A percentile compares a stretch with the other conserved stretches of the same genome.
Conservation (phyloP, 2,888 invertebrate genomes). For the Mechanitis messenoides region DNA sequence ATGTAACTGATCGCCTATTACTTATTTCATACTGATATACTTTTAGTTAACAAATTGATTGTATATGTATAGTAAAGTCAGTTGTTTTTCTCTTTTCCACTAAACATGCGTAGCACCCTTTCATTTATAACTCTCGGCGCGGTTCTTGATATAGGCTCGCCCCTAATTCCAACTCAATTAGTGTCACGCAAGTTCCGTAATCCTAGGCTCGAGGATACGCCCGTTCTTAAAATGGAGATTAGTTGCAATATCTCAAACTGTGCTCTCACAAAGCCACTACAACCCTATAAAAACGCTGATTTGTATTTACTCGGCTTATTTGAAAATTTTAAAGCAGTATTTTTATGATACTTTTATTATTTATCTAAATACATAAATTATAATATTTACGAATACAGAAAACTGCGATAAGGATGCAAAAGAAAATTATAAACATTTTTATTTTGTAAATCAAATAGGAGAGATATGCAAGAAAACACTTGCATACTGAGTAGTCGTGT, state of each 20-base stretch:
- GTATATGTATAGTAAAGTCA: background rate
- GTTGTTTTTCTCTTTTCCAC: slow-evolving; percentile 41
- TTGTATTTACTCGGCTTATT: too few relatives aligned
- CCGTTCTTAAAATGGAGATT: slow-evolving; percentile 77
- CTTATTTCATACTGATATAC: too few relatives aligned
- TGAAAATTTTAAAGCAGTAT: background rate
- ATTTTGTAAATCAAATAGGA: slow-evolving; percentile 74
- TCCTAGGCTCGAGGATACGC: slow-evolving; percentile 72
- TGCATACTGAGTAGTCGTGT: slow-evolving; percentile 76
- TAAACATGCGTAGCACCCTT: slow-evolving; percentile 69
- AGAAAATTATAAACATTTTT: slow-evolving; percentile 60
- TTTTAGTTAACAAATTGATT: too few relatives aligned
- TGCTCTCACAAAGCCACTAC: slow-evolving; percentile 62
- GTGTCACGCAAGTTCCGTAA: slow-evolving; percentile 76
- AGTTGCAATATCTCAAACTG: slow-evolving; percentile 71
- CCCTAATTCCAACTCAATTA: slow-evolving; percentile 76
- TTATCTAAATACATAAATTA: background rate
- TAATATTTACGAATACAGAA: slow-evolving; percentile 60
- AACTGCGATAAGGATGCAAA: slow-evolving; percentile 68
- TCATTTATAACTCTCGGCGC: slow-evolving; percentile 72
- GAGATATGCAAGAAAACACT: slow-evolving; percentile 74
- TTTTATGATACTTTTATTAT: background rate
- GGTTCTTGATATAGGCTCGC: slow-evolving; percentile 73
- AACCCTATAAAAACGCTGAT: slow-evolving; percentile 19
- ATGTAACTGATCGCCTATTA: too few relatives aligned